Conservation (phyloP, 2,888 invertebrate genomes). For the Reticulitermes lucifugus region DNA sequence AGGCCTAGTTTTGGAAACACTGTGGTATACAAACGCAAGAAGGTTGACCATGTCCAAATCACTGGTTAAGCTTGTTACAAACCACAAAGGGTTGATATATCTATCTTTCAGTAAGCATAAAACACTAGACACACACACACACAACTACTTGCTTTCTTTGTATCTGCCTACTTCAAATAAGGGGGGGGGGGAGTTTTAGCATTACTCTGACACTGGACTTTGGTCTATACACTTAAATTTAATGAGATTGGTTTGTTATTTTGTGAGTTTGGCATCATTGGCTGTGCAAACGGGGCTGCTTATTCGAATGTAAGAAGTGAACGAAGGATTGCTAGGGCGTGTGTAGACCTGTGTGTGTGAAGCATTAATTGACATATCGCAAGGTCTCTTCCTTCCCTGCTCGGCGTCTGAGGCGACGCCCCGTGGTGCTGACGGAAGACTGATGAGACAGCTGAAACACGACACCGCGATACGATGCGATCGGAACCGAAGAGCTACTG, state of each 20-base stretch:
- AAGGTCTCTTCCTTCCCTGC: slow-evolving; percentile 32
- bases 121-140: too few relatives aligned
- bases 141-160: too few relatives aligned
- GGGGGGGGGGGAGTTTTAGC: too few relatives aligned
- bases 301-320: background rate
- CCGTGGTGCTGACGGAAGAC: slow-evolving; percentile 58
- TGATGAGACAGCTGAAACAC: slow-evolving; percentile 62
- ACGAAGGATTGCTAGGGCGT: background rate
- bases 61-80: too few relatives aligned
- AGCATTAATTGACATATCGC: slow-evolving; percentile 47
- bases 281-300: background rate
- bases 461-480: slow-evolving; percentile 39
- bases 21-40: too few relatives aligned
- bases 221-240: too few relatives aligned
- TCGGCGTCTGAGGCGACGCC: slow-evolving; percentile 51
- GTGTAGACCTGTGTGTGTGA: slow-evolving; percentile 14
- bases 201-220: too few relatives aligned
- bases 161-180: too few relatives aligned
- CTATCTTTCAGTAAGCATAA: too few relatives aligned
- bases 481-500: slow-evolving; percentile 18
- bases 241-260: background rate
- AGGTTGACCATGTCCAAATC: too few relatives aligned
- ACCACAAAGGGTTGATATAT: background rate
- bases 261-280: background rate
- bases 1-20: too few relatives aligned